A percentile compares a stretch with the other conserved stretches of the same genome.
Conservation (phyloP, 2,113 vertebrate species). For the Varanus komodoensis region DNA sequence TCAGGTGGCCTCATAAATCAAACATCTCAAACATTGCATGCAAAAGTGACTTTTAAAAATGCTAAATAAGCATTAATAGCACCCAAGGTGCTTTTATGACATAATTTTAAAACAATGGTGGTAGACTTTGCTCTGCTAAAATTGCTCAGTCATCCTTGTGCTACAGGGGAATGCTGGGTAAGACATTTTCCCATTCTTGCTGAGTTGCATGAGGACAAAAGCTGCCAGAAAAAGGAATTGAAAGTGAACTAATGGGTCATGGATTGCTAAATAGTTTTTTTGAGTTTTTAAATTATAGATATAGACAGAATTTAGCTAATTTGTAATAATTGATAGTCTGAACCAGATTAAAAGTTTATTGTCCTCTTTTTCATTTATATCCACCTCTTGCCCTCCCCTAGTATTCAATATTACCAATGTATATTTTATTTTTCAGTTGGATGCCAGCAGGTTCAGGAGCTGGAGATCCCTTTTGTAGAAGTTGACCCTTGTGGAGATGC, state of each 20-base stretch:
- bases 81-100: constrained; percentile 10
- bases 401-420: neutral
- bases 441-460: constrained; percentile 90
- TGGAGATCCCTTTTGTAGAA: constrained; percentile 88
- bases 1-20: neutral
- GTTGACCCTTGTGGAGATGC: constrained; percentile 94
- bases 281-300: neutral
- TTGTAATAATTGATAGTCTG: neutral
- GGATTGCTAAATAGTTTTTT: constrained; percentile 14
- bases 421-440: constrained; percentile 78
- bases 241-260: neutral
- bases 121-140: neutral
- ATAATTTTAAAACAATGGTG: constrained; percentile 1
- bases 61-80: neutral
- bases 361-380: too few relatives aligned
- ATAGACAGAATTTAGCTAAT: neutral
- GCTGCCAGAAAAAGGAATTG: neutral
- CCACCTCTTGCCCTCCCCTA: neutral
- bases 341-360: neutral
- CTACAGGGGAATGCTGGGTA: neutral
- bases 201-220: constrained; percentile 1
- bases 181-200: constrained; percentile 18
- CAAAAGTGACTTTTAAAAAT: neutral
- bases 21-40: neutral
- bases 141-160: neutral